phyloP scores from a whole-genome alignment of 2,797 vertebrate species.

The Poeciliopsis turneri region DNA sequence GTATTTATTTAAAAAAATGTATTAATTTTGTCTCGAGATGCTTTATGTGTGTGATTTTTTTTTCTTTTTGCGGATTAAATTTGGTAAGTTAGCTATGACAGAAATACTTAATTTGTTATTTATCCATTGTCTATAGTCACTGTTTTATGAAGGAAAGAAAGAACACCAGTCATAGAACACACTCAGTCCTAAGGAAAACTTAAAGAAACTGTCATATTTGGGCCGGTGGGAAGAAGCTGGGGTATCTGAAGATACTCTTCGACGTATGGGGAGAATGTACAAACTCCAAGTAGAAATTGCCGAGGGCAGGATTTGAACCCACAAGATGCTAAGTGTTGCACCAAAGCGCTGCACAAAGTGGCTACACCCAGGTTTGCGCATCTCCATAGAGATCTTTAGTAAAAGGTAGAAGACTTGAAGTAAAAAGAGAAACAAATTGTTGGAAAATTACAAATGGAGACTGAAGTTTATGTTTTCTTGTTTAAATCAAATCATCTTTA shows the following conservation, averaged over 20 bases:
- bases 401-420: not conserved
- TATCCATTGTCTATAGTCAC: not conserved
- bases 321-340: not conserved
- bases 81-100: not conserved
- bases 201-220: not conserved
- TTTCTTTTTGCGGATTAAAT: not conserved
- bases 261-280: not conserved
- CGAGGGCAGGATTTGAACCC: not conserved
- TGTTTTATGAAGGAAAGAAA: not conserved
- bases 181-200: not conserved
- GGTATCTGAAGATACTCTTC: not conserved
- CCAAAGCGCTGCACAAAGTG: not conserved
- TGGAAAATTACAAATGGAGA: not conserved
- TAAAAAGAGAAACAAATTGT: not conserved
- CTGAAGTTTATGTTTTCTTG: not conserved
- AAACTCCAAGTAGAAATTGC: not conserved
- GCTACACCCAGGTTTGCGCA: not conserved
- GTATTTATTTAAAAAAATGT: too few relatives aligned
- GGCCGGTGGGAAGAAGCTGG: not conserved
- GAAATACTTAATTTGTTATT: not conserved
- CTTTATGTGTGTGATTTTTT: not conserved
- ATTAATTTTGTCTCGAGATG: not conserved
- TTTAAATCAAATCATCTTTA: not conserved
- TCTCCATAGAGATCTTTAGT: not conserved
- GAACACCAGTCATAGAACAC: not conserved